Conservation (phyloP, 2,797 vertebrate genomes). For the Gambusia yucatana region DNA sequence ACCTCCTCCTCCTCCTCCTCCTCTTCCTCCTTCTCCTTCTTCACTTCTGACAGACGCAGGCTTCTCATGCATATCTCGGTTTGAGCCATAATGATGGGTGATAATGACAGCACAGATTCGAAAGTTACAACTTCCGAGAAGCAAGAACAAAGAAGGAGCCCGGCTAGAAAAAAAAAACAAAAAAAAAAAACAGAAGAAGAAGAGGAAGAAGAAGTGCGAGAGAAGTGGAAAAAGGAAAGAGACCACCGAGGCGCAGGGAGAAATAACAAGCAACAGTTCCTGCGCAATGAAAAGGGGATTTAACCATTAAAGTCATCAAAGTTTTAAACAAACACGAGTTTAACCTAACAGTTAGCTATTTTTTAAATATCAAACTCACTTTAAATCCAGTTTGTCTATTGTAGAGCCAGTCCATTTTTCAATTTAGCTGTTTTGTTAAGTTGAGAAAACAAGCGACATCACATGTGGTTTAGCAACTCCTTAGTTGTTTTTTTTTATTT, state of each 20-base stretch:
- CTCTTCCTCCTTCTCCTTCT: conserved; percentile 18
- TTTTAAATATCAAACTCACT: not conserved
- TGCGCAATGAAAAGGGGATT: conserved; percentile 16
- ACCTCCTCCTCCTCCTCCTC: not conserved
- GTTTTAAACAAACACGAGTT: not conserved
- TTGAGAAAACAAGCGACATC: not conserved
- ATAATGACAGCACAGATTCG: conserved; percentile 71
- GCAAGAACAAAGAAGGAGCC: conserved; percentile 68
- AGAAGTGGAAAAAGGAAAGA: not conserved
- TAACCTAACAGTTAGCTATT: not conserved
- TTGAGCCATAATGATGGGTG: conserved; percentile 68
- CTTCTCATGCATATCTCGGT: conserved; percentile 63
- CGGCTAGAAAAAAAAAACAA: conserved; percentile 28
- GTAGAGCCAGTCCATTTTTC: not conserved
- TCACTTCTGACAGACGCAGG: conserved; percentile 55
- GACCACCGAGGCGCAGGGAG: conserved; percentile 17
- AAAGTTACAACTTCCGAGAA: conserved; percentile 66
- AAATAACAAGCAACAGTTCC: conserved; percentile 82
- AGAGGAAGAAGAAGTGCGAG: conserved; percentile 19
- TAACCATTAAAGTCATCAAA: not conserved
- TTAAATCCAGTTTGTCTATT: not conserved
- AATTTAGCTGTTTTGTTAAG: not conserved
- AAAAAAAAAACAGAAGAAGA: too few relatives aligned
- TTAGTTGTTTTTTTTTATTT: not conserved
- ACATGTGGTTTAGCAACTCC: not conserved